These are phyloP conservation scores for Oxycera nigricornis DNA, from an alignment of 2,888 invertebrate species.

Conservation along the genomic window DNA sequence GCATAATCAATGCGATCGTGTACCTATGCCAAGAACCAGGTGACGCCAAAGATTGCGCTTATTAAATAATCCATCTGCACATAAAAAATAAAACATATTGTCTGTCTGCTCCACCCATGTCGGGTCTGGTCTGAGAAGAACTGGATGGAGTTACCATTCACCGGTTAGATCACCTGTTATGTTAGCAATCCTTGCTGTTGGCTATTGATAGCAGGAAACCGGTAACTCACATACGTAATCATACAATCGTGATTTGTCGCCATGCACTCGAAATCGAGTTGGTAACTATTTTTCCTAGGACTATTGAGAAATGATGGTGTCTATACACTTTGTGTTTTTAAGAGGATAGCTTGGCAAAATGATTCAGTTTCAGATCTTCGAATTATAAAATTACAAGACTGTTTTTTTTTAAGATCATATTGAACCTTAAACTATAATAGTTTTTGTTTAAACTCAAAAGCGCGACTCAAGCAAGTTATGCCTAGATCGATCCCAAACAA, in stretches of 20 bases:
- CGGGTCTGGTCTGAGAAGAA: not conserved
- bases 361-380: no score
- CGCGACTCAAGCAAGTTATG: no score
- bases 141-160: slow-evolving; percentile 6
- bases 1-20: slow-evolving; percentile 21
- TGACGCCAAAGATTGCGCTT: slow-evolving; percentile 14
- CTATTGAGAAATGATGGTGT: no score
- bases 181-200: not conserved
- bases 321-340: no score
- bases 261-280: not conserved
- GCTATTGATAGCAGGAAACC: slow-evolving; percentile 10
- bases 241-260: not conserved
- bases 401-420: no score
- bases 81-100: not conserved
- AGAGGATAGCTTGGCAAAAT: no score
- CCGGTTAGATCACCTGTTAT: slow-evolving; percentile 36
- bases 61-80: not conserved
- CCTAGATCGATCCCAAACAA: no score
- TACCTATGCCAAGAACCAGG: slow-evolving; percentile 9
- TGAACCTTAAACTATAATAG: no score
- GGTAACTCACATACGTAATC: slow-evolving; percentile 18
- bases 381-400: no score
- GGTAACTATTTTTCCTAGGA: no score
- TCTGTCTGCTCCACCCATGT: not conserved
- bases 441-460: no score